Percentiles rank a stretch among this genome's conserved stretches.
These are phyloP conservation scores for Gonocerus acuteangulatus DNA, from an alignment of 2,888 invertebrate species.

Conservation along the genomic window DNA sequence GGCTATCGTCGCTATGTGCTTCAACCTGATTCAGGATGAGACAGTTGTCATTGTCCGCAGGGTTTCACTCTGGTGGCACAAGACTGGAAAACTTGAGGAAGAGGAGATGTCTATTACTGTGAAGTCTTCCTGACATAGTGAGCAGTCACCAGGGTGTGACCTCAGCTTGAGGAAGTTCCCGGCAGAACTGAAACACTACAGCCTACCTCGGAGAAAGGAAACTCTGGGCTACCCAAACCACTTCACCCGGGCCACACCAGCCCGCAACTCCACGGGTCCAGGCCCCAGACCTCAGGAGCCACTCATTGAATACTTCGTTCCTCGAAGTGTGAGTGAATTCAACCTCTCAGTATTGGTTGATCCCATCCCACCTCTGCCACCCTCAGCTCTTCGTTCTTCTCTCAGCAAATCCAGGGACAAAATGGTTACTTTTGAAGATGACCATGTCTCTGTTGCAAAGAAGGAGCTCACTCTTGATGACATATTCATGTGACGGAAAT, in stretches of 20 bases:
- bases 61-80: constrained; percentile 44
- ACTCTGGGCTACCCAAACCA: constrained; percentile 33
- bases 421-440: constrained; percentile 75
- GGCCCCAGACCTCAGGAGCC: constrained; percentile 40
- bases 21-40: constrained; percentile 76
- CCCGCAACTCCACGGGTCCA: constrained; percentile 42
- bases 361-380: constrained; percentile 40
- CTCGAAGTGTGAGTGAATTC: constrained; percentile 75
- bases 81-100: constrained; percentile 42
- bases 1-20: constrained; percentile 80
- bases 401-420: constrained; percentile 54
- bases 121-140: constrained; percentile 51
- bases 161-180: constrained; percentile 33
- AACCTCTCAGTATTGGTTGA: constrained; percentile 61
- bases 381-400: constrained; percentile 42
- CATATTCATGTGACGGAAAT: constrained; percentile 65
- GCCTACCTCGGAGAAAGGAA: constrained; percentile 34
- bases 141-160: constrained; percentile 45
- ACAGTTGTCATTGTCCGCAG: constrained; percentile 51
- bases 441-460: constrained; percentile 44
- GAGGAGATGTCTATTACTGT: constrained; percentile 48
- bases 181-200: constrained; percentile 36
- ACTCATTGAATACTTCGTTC: constrained; percentile 72
- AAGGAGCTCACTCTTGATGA: constrained; percentile 53
- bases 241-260: constrained; percentile 35